These are phyloP conservation scores for Paracentrotus lividus DNA, from an alignment of 53 echinoderm and acorn worm species.

Conservation along the genomic window DNA sequence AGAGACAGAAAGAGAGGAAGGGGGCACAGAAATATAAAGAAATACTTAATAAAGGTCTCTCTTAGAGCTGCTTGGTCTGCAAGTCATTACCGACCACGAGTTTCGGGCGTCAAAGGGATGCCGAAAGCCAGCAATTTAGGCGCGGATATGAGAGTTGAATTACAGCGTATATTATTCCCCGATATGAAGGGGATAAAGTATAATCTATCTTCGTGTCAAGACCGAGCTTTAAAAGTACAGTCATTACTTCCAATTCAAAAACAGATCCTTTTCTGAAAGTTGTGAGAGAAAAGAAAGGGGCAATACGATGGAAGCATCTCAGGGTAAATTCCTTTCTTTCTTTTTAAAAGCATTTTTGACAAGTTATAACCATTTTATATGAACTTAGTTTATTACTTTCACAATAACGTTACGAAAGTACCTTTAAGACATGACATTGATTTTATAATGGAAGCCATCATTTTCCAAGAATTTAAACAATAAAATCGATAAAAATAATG, in stretches of 20 bases:
- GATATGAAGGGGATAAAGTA: conserved; percentile 9
- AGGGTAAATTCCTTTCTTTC: neutral
- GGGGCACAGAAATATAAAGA: neutral
- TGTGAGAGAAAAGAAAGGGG: neutral
- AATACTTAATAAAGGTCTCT: neutral
- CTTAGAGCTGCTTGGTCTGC: conserved; percentile 24
- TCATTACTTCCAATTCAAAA: neutral
- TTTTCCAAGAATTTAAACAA: too few species aligned
- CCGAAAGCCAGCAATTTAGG: conserved; percentile 22
- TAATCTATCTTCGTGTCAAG: conserved; percentile 11
- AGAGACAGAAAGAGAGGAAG: conserved; percentile 10
- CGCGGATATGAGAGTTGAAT: conserved; percentile 8
- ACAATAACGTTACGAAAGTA: neutral
- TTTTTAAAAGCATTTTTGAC: neutral
- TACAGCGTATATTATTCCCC: conserved; percentile 8
- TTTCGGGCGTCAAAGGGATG: conserved; percentile 35
- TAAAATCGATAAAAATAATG: too few species aligned
- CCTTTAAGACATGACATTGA: neutral
- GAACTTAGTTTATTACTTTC: neutral
- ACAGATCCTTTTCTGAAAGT: neutral
- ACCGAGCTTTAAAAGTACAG: neutral
- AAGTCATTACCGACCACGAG: neutral
- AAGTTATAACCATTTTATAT: neutral
- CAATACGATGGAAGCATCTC: neutral
- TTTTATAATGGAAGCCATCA: too few species aligned